Evolutionary conservation across 1,140 invertebrate species (phyloP).

Genomic region (Hetaerina americana): DNA sequence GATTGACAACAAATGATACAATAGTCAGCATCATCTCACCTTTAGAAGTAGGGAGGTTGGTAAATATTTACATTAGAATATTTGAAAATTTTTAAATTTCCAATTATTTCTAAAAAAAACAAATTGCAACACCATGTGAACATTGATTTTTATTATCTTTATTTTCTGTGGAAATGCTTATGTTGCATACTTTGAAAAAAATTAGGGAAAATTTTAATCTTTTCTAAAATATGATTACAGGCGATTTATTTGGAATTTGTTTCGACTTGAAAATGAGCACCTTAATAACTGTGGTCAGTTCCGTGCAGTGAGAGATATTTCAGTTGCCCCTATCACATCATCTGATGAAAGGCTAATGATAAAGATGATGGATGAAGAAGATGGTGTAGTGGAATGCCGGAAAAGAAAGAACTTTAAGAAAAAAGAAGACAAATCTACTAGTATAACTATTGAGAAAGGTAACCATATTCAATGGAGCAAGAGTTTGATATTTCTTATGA

Average conservation of each 20-base stretch:
- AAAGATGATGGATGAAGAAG: constrained; percentile 44
- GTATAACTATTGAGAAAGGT: not conserved
- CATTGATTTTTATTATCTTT: no score
- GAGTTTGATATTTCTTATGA: constrained; percentile 18
- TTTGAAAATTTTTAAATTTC: no score
- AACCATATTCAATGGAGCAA: constrained; percentile 8
- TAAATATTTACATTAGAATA: no score
- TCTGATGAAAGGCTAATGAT: constrained; percentile 39
- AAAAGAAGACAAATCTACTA: constrained; percentile 11
- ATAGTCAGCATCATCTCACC: constrained; percentile 64
- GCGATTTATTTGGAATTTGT: constrained; percentile 86
- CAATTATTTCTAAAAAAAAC: no score
- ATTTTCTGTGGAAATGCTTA: no score
- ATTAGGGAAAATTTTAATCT: not conserved
- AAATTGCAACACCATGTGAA: no score
- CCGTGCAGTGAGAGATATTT: constrained; percentile 79
- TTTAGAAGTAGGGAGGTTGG: constrained; percentile 65
- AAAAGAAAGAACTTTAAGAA: constrained; percentile 24
- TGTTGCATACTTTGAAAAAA: no score
- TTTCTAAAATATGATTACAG: constrained; percentile 23
- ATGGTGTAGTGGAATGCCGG: constrained; percentile 33
- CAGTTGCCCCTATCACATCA: constrained; percentile 67
- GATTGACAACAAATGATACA: constrained; percentile 54
- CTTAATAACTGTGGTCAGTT: constrained; percentile 91
- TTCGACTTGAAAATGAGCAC: constrained; percentile 87